phyloP scores from a whole-genome alignment of 37 sponge, comb jelly and placozoan genomes.

The Ianthella basta region DNA sequence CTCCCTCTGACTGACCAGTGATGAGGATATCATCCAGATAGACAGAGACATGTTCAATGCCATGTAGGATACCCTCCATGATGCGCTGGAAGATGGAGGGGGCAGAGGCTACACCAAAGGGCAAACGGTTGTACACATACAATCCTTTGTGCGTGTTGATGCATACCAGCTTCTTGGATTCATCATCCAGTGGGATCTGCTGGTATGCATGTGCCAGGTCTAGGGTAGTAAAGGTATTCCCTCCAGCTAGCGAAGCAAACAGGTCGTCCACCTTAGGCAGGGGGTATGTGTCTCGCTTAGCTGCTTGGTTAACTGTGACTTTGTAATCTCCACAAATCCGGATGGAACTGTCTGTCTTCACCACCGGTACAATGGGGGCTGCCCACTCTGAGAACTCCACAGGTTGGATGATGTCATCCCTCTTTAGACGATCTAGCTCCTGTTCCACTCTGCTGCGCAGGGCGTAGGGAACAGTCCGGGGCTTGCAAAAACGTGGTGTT shows the following conservation, averaged over 20 bases:
- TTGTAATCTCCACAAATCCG: slow-evolving; percentile 12
- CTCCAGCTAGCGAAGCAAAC: background rate
- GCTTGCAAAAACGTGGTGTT: slow-evolving; percentile 4
- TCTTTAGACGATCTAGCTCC: background rate
- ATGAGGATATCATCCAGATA: too few relatives aligned
- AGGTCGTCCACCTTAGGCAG: background rate
- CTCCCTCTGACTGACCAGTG: too few relatives aligned
- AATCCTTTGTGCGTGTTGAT: background rate
- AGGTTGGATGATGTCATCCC: background rate
- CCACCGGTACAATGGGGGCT: slow-evolving; percentile 10
- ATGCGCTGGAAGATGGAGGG: too few relatives aligned
- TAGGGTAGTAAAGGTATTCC: background rate
- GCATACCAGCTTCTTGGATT: background rate
- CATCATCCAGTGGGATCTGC: too few relatives aligned
- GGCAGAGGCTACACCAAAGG: too few relatives aligned
- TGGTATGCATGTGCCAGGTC: background rate
- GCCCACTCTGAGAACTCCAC: slow-evolving; percentile 5
- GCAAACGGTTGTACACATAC: too few relatives aligned
- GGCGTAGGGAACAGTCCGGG: slow-evolving; percentile 11
- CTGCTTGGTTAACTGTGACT: background rate
- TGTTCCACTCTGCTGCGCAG: background rate
- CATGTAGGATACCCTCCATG: too few relatives aligned
- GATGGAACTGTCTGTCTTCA: background rate
- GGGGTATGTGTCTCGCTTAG: background rate
- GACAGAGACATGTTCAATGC: too few relatives aligned